Evolutionary conservation across 2,888 invertebrate species (phyloP), one percentile per base, ranked within the genome.

Genomic region (Callinectes sapidus): DNA sequence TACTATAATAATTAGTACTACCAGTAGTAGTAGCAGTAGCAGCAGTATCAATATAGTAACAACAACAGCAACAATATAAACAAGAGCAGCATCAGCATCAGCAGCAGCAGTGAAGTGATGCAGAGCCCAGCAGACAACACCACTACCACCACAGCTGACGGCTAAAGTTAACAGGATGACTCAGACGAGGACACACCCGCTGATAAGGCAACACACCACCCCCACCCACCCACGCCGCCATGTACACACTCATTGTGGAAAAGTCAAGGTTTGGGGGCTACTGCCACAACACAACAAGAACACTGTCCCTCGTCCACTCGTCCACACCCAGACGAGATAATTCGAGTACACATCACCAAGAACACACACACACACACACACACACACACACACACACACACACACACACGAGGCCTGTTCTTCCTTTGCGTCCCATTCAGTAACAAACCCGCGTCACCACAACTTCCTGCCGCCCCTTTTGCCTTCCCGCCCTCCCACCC

Each of bases 301-400:
- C 61, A 48, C 48, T 48, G 48, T 48, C 48, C 48, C 48, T 48
- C 48, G 48, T 48, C 48, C 48, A 48, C 48, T 48, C 48, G 5
- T 48, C 48, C 61, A 61, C 61, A 61, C 61, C 16, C 61, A 61
- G 2, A 61, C 61, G 18, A 1, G 10, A 16, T 23, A 16, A 61
- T 23, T 2, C 13, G 10, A 23, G 23, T 23, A 71, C 71, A 71
- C 71, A 71, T 28, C 71, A 71, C 71, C 3, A 18, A 71, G 23
- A 71, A 81, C 81, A 81, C 81, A 32, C 81, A 81, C 35, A 28
- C 16, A 81, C 81, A 81, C 81, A 81, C 81, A 35, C 81, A 81
- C 81, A 81, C 81, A 81, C 81, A 81, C 81, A 81, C 81, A 81
- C 81, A 81, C 81, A 81, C 81, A 81, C 35, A 81, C 81, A 81